These are phyloP conservation scores for Enteromius unitaeniatus DNA, from an alignment of 2,797 vertebrate genomes.

Conservation along the genomic window DNA sequence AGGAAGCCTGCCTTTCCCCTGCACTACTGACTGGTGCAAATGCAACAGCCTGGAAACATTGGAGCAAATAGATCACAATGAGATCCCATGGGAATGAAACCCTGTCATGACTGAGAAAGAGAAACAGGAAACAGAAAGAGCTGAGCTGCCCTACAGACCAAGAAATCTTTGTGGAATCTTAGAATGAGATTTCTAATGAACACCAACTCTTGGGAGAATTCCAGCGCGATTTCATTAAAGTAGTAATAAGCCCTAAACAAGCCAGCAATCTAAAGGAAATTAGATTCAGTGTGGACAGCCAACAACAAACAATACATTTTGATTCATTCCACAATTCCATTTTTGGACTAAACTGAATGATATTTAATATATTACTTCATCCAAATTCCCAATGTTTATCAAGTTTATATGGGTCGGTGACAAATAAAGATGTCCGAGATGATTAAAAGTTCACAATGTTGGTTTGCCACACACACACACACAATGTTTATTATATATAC, in stretches of 20 bases:
- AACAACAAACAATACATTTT: background rate
- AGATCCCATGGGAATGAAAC: constrained; percentile 9
- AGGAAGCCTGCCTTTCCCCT: constrained; percentile 80
- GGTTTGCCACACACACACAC: too few relatives aligned
- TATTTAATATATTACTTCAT: too few relatives aligned
- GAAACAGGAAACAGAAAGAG: constrained; percentile 6
- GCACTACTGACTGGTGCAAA: constrained; percentile 77
- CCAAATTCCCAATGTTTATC: background rate
- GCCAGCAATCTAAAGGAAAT: background rate
- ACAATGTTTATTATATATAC: too few relatives aligned
- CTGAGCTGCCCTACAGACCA: background rate
- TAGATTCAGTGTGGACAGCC: background rate
- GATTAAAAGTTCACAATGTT: too few relatives aligned
- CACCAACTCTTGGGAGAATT: background rate
- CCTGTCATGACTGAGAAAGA: constrained; percentile 2
- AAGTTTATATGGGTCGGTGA: background rate
- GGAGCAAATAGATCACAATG: constrained; percentile 27
- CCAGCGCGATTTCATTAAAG: background rate
- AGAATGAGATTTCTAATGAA: constrained; percentile 20
- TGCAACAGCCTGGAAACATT: constrained; percentile 83
- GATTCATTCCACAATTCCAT: background rate
- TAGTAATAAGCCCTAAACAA: background rate
- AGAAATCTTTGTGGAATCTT: constrained; percentile 3
- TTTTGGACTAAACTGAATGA: background rate
- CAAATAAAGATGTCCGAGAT: background rate